These are phyloP conservation scores for Prenolepis imparis DNA, from an alignment of 2,888 invertebrate species.

Conservation along the genomic window DNA sequence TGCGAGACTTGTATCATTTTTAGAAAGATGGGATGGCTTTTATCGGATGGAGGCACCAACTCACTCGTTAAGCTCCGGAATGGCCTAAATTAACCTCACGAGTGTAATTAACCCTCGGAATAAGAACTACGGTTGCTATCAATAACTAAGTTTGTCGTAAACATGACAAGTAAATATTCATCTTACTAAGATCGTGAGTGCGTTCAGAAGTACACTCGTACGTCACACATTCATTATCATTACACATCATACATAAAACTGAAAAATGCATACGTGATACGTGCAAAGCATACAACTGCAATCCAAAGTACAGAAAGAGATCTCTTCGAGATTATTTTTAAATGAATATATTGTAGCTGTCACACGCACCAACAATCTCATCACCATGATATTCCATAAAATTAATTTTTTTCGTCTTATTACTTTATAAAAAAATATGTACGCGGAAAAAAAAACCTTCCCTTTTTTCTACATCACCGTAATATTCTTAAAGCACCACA, in stretches of 20 bases:
- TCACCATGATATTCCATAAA: background rate
- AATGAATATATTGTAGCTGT: background rate
- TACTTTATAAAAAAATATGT: background rate
- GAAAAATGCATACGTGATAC: background rate
- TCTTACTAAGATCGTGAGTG: background rate
- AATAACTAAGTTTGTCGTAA: slow-evolving; percentile 39
- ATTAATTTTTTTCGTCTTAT: background rate
- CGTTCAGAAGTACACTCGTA: background rate
- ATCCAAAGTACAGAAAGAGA: background rate
- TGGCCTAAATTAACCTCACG: slow-evolving; percentile 42
- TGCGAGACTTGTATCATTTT: background rate
- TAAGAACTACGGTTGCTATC: slow-evolving; percentile 15
- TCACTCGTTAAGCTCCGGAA: slow-evolving; percentile 53
- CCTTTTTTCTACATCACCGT: background rate
- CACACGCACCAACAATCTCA: background rate
- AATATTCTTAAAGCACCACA: background rate
- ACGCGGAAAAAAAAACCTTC: background rate
- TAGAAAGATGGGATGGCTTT: slow-evolving; percentile 19
- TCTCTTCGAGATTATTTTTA: background rate
- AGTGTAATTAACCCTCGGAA: slow-evolving; percentile 41
- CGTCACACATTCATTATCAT: background rate
- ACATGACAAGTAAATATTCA: slow-evolving; percentile 12
- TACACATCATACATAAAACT: background rate
- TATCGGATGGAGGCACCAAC: slow-evolving; percentile 23
- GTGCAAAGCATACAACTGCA: background rate